Base-by-base conservation (phyloP, 2,888 invertebrate species). In the Pseudococcus jackbeardsleyi region DNA sequence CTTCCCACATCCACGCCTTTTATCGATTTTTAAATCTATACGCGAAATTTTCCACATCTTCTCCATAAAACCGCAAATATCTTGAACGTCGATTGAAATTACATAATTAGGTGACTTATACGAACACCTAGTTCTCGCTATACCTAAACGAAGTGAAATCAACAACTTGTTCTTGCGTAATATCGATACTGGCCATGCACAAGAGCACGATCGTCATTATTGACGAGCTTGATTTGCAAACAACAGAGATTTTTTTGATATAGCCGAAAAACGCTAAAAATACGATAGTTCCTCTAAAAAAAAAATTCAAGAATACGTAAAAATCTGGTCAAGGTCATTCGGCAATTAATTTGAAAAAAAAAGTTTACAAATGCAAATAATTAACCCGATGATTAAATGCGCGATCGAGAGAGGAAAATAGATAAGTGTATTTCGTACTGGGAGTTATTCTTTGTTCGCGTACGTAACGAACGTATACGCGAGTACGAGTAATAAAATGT, bases 101-200 rank as follows among this genome's bases (percentile, higher is more conserved):
- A 64, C 85, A 59, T 59, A 85, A 85, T 50, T 84, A 42, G 22
- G 42, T 46, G 50, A 50, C 46, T 85, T 54, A 85, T 59, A 59
- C 26, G 19, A 26, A 17, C 26, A 85, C 50, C 50, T 54, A 59
- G 39, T 85, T 54, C n/a, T 64, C 59, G 39, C 85, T 54, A 85
- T 59, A 85, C 59, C 26, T 33, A 33, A 2, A 59, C 85, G 85
- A 85, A 85, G 85, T 59, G 85, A 85, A 85, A 85, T 64, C 85
- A 64, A 22, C 39, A 59, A 85, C 85, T 39, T 39, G 85, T 85
- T 85, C 22, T 85, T 39, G 39, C 59, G 39, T 85, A 85, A 85
- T 22, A 15, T 17, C 12, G 50, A 0, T 9, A 22, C 26, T 42
- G 11, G 39, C n/a, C 15, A 77, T 33, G 26, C 26, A 59, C 22